These are phyloP conservation scores for Vulpes lagopus DNA, from an alignment of 2,113 vertebrate species.

Conservation along the genomic window DNA sequence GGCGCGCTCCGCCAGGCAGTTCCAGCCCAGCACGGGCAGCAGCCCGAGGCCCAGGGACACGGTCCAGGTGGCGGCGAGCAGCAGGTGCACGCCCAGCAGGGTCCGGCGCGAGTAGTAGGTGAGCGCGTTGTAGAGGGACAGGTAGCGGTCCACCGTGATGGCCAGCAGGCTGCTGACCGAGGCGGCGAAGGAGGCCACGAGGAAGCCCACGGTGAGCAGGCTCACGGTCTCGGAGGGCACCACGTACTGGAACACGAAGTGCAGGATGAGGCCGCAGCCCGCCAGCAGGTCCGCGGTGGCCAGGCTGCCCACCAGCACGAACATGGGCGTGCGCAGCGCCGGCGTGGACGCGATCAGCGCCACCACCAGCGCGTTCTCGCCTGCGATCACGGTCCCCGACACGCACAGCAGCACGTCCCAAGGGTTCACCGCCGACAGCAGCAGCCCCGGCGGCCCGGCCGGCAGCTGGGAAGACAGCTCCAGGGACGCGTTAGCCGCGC, in stretches of 20 bases:
- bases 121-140: slow-evolving; percentile 97
- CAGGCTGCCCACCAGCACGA: slow-evolving; percentile 96
- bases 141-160: slow-evolving; percentile 98
- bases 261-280: slow-evolving; percentile 96
- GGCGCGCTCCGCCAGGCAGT: slow-evolving; percentile 92
- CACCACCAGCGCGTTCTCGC: slow-evolving; percentile 97
- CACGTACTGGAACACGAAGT: slow-evolving; percentile 97
- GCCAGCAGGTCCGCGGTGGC: slow-evolving; percentile 97
- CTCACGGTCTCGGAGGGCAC: slow-evolving; percentile 96
- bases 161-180: slow-evolving; percentile 97
- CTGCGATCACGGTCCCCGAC: slow-evolving; percentile 97
- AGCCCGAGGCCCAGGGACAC: slow-evolving; percentile 94
- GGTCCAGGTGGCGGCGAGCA: slow-evolving; percentile 95
- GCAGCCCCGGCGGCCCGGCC: slow-evolving; percentile 60
- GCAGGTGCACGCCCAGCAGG: slow-evolving; percentile 93
- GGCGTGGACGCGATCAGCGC: slow-evolving; percentile 98
- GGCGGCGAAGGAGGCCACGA: slow-evolving; percentile 97
- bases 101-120: slow-evolving; percentile 98
- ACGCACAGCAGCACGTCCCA: slow-evolving; percentile 98
- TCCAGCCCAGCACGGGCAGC: slow-evolving; percentile 97
- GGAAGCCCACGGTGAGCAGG: slow-evolving; percentile 96
- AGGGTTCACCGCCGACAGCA: slow-evolving; percentile 92
- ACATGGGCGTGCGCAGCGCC: slow-evolving; percentile 95
- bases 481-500: slow-evolving; percentile 85
- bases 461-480: slow-evolving; percentile 90